phyloP scores from a whole-genome alignment of 1,140 invertebrate genomes.

The Pseudomyrmex flavicornis region DNA sequence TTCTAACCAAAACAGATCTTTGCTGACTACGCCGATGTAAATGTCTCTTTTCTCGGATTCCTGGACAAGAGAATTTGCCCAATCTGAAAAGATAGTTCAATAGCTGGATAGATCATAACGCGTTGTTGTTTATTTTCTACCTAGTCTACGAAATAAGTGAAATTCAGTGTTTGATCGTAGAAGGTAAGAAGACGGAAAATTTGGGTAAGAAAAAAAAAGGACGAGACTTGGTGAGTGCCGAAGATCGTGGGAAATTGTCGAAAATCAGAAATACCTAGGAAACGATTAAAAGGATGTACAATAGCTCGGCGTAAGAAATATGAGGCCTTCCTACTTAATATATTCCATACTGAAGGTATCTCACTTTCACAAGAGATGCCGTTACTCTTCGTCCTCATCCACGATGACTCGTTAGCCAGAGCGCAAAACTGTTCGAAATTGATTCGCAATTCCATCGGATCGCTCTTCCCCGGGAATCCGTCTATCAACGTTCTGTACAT shows the following conservation, averaged over 20 bases:
- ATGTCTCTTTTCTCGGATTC: slow-evolving; percentile 81
- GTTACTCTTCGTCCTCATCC: slow-evolving; percentile 79
- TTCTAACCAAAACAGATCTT: slow-evolving; percentile 83
- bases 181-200: neutral
- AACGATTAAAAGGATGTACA: slow-evolving; percentile 82
- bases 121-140: neutral
- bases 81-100: slow-evolving; percentile 75
- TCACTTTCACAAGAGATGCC: slow-evolving; percentile 85
- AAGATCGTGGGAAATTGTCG: slow-evolving; percentile 58
- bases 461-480: slow-evolving; percentile 75
- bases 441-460: slow-evolving; percentile 81
- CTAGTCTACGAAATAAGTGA: slow-evolving; percentile 29
- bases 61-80: slow-evolving; percentile 79
- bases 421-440: slow-evolving; percentile 90
- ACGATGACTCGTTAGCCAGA: slow-evolving; percentile 83
- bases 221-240: slow-evolving; percentile 17
- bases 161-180: slow-evolving; percentile 2
- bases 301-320: slow-evolving; percentile 82
- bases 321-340: slow-evolving; percentile 83
- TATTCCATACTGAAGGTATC: slow-evolving; percentile 84
- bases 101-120: neutral
- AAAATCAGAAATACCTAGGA: slow-evolving; percentile 83
- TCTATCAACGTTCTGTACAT: slow-evolving; percentile 77
- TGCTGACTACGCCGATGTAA: slow-evolving; percentile 81
- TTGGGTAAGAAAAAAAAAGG: slow-evolving; percentile 5